Base-by-base conservation (phyloP, 1,140 invertebrate genomes). In the Diorhabda elongata region DNA sequence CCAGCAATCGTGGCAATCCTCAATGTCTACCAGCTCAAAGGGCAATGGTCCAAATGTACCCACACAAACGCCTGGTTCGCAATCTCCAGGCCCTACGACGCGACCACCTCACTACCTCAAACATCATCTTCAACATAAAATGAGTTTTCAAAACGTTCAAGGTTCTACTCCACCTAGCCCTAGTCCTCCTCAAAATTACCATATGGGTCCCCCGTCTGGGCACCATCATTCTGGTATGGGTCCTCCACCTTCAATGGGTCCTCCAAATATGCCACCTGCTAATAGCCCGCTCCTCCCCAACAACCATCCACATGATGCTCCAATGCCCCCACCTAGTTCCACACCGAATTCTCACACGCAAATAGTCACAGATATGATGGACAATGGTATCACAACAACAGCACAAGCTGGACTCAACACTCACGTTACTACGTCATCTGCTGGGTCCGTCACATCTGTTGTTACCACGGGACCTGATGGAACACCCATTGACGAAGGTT, bases 381-480 rank as follows among this genome's bases (percentile, higher is more conserved):
- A 88, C 71, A 84, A 85, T 72, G 83, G 85, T 8, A 87, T 87
- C 67, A 86, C 85, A 3, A 87, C 85, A 9, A 86, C 85, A 58
- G 82, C 85, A 45, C 80, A 84, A 70, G 84, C 84, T 81, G 78
- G 75, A 57, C 64, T 78, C 59, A 69, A 70, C 56, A 78, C 79
- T 59, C 77, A 79, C 64, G 75, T 78, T 66, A 79, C 74, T 5
- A 69, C 77, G 7, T 71, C 78, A n/a, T 73, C 78, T 43, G 76
- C 74, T 68, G 86, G 87, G 76, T 89, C 90, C 41, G 91, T 93
- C 68, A 93, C 92, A n/a, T 90, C 90, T 60, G 88, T 94, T 65
- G 90, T 93, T 73, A 93, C 92, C 67, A 94, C 92, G 58, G 93
- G 93, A 42, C 92, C 93, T 3, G 93, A 95, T 84, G 93, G 93